Base-by-base conservation (phyloP, 2,888 invertebrate species). In the Dyspetes luteomarginatus region DNA sequence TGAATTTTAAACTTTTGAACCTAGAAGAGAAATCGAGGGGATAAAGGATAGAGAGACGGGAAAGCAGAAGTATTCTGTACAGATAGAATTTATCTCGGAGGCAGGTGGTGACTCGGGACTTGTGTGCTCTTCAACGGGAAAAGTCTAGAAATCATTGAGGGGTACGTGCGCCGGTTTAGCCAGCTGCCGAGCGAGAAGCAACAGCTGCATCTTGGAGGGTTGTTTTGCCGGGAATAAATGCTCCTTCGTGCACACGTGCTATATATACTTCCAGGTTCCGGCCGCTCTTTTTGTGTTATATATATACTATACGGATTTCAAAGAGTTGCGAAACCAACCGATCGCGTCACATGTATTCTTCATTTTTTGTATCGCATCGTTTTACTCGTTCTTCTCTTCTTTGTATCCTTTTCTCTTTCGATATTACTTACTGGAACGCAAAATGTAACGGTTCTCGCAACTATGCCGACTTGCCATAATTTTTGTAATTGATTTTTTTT, bases 191-290 rank as follows among this genome's bases (percentile, higher is more conserved):
- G 81, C 67, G 24, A n/a, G 77, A 82, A 73, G 82, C 81, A 85
- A 89, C 89, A 90, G 89, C 89, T 90, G 90, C 90, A 77, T 86
- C 85, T 84, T 83, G 72, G n/a, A 72, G 72, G 72, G 72, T 72
- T 72, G 52, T 72, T 72, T 28, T 52, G 41, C 48, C 48, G 71
- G 22, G 24, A 41, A 0, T 28, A 9, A 58, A 69, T 55, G 56
- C 26, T 9, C 43, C 43, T 43, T 48, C 48, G 28, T 26, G 15
- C 56, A 50, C 48, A 22, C 4, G 45, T 24, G 28, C 43, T 56
- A n/a, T 19, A 7, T 58, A 9, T 22, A 0, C 19, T 48, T 17
- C 17, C n/a, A n/a, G n/a, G n/a, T n/a, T n/a, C n/a, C n/a, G n/a
- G n/a, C n/a, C n/a, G n/a, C n/a, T n/a, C n/a, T n/a, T n/a, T n/a